Conservation (phyloP, 1,140 invertebrate species). For the Drosophila grimshawi region DNA sequence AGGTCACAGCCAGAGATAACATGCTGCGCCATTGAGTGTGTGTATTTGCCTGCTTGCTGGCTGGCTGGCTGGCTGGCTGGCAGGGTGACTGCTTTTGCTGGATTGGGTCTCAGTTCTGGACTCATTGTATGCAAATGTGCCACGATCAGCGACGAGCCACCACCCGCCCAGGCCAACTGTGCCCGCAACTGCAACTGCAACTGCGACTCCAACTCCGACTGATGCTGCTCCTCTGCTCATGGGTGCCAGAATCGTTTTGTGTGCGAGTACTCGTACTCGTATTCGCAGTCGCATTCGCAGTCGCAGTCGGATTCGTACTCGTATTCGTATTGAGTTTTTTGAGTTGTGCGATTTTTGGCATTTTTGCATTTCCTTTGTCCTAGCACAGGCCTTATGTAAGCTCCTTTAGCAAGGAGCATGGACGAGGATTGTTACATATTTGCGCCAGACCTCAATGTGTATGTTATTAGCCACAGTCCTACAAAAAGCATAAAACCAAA, state of each 20-base stretch:
- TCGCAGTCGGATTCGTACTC: slow-evolving; percentile 28
- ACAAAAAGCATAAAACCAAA: slow-evolving; percentile 40
- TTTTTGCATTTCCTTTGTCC: slow-evolving; percentile 81
- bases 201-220: slow-evolving; percentile 12
- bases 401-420: slow-evolving; percentile 55
- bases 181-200: slow-evolving; percentile 30
- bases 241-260: slow-evolving; percentile 83
- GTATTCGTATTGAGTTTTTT: slow-evolving; percentile 61
- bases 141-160: slow-evolving; percentile 71
- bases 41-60: slow-evolving; percentile 14
- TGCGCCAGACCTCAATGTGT: slow-evolving; percentile 35
- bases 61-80: slow-evolving; percentile 16
- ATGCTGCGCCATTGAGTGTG: slow-evolving; percentile 61
- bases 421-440: slow-evolving; percentile 73
- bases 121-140: slow-evolving; percentile 85
- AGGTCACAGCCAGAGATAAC: slow-evolving; percentile 85
- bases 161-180: slow-evolving; percentile 69
- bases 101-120: slow-evolving; percentile 62
- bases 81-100: slow-evolving; percentile 18
- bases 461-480: slow-evolving; percentile 59
- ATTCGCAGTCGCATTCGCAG: slow-evolving; percentile 16
- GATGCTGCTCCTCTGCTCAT: slow-evolving; percentile 62
- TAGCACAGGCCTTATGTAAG: slow-evolving; percentile 72
- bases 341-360: slow-evolving; percentile 83
- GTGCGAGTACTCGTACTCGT: slow-evolving; percentile 45